Base-by-base conservation (phyloP, 2,888 invertebrate species). In the Pterostichus madidus region DNA sequence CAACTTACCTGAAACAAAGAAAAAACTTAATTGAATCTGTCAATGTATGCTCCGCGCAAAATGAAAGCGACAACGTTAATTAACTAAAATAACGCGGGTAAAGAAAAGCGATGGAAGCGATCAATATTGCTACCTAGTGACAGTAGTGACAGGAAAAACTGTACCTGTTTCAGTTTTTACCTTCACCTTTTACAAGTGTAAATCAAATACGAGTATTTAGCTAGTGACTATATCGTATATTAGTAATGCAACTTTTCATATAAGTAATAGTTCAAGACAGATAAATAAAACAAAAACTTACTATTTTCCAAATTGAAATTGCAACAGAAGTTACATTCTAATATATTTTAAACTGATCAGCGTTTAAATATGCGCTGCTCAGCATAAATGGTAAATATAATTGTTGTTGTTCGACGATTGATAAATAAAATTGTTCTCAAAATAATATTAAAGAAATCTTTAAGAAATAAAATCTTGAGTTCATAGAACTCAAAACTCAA, bases 11-110 rank as follows among this genome's bases (percentile, higher is more conserved):
- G 82, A 17, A 82, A 82, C 39, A 76, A 80, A 71, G 49, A 71
- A 71, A 35, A 82, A 76, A 82, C 59, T 82, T 82, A 82, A 82
- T 82, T 82, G 76, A 82, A 82, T 61, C 82, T 82, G 82, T 82
- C 82, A 82, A 82, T 82, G 82, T 75, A 59, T 76, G 49, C 61
- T 52, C 32, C 44, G 61, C 32, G 53, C 15, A 13, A 53, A 64
- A 64, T 39, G 49, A 17, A 17, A 73, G 44, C 56, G 80, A 68
- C 46, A 73, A 71, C 73, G 80, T 80, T 80, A 80, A 80, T 80
- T 80, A 80, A 80, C 73, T 80, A 80, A 80, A 80, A 80, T 68
- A 49, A 71, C 56, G 56, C 39, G 71, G 17, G 32, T 73, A 80
- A 71, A 71, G 44, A 71, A 71, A 71, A 80, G 64, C 44, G 79